Percentiles rank a stretch among this genome's conserved stretches.
These are phyloP conservation scores for Ecliptopera silaceata DNA, from an alignment of 2,888 invertebrate species.

Conservation along the genomic window DNA sequence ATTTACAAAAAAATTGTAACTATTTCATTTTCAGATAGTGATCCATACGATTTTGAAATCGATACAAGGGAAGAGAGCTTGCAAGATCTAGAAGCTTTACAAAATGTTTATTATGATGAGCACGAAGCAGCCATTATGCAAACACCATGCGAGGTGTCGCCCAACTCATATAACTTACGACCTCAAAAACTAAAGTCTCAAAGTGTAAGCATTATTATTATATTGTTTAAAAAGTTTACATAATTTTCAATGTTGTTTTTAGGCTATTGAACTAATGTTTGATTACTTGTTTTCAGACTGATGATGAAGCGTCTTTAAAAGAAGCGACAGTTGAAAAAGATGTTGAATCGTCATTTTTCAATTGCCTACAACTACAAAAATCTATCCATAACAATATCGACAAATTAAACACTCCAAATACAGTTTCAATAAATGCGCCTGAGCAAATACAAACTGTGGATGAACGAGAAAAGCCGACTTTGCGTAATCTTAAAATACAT, in stretches of 20 bases:
- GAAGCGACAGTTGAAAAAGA: background rate
- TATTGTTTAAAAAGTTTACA: no score
- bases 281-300: slow-evolving; percentile 19
- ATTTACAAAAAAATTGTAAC: no score
- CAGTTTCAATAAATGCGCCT: background rate
- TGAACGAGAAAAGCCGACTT: background rate
- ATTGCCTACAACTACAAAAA: slow-evolving; percentile 21
- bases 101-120: background rate
- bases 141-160: no score
- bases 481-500: slow-evolving; percentile 3
- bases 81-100: background rate
- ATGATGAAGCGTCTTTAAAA: slow-evolving; percentile 1
- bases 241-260: no score
- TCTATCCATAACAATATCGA: background rate
- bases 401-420: background rate
- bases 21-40: background rate
- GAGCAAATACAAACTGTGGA: background rate
- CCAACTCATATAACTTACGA: slow-evolving; percentile 1
- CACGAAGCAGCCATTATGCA: background rate
- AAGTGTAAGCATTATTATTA: slow-evolving; percentile 2
- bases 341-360: slow-evolving; percentile 21
- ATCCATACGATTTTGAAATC: slow-evolving; percentile 2
- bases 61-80: background rate
- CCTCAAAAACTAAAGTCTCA: slow-evolving; percentile 6
- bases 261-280: no score